These are phyloP conservation scores for Myotis yumanensis DNA, from an alignment of 2,113 vertebrate species.

Conservation along the genomic window DNA sequence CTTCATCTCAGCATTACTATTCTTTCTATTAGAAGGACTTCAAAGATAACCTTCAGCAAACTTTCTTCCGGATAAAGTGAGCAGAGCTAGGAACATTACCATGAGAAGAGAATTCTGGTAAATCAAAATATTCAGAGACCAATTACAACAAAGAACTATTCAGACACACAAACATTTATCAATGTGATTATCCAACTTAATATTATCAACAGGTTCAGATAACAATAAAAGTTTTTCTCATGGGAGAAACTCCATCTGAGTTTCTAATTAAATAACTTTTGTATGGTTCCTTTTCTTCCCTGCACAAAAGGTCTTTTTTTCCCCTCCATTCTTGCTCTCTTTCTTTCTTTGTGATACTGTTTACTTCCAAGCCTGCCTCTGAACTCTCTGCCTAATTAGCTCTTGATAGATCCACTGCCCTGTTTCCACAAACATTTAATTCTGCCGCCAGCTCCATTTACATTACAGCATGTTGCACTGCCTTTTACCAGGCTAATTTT, in stretches of 20 bases:
- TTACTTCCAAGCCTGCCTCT: constrained; percentile 84
- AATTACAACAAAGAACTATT: constrained; percentile 73
- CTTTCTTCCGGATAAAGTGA: not conserved
- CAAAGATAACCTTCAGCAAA: constrained; percentile 23
- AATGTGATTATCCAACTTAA: constrained; percentile 73
- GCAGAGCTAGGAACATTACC: constrained; percentile 25
- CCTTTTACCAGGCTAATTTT: constrained; percentile 89
- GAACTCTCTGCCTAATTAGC: constrained; percentile 89
- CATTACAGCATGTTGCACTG: constrained; percentile 85
- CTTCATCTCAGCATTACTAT: not conserved
- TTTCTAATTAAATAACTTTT: constrained; percentile 84
- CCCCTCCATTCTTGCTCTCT: constrained; percentile 71
- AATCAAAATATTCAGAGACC: constrained; percentile 62
- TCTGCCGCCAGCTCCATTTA: constrained; percentile 87
- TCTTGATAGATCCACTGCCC: constrained; percentile 88
- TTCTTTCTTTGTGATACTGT: constrained; percentile 83
- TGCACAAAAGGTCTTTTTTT: constrained; percentile 80
- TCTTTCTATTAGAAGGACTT: constrained; percentile 8
- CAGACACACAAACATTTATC: constrained; percentile 65
- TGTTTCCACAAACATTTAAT: constrained; percentile 91
- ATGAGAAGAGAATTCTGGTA: constrained; percentile 33
- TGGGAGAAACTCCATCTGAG: constrained; percentile 75
- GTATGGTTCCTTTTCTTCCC: constrained; percentile 79
- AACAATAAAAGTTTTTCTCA: constrained; percentile 77
- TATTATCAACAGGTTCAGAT: constrained; percentile 78